Conservation (phyloP, 2,113 vertebrate genomes). For the Leuciscus idus region DNA sequence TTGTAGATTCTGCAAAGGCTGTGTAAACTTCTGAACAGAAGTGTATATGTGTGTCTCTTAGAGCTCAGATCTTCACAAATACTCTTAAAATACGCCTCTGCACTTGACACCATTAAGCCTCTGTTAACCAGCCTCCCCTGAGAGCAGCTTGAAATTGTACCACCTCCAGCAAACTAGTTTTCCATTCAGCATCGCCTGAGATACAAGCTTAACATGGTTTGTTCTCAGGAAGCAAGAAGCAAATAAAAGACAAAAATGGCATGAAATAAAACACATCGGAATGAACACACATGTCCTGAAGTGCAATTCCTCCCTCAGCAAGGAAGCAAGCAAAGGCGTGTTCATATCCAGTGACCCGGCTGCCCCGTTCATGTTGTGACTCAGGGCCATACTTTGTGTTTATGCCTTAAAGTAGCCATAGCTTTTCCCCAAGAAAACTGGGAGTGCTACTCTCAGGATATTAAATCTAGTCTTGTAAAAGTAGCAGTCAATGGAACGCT, state of each 20-base stretch:
- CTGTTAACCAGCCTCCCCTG: conserved; percentile 73
- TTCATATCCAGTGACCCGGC: conserved; percentile 51
- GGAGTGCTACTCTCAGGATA: conserved; percentile 31
- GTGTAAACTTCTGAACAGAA: conserved; percentile 21
- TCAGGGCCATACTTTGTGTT: conserved; percentile 41
- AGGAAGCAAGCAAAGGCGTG: conserved; percentile 38
- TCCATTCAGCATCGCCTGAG: conserved; percentile 64
- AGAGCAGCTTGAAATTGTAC: conserved; percentile 61
- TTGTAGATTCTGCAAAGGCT: conserved; percentile 11
- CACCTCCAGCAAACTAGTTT: conserved; percentile 56
- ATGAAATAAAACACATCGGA: conserved; percentile 66
- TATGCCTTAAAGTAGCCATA: conserved; percentile 42
- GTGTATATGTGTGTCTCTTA: conserved; percentile 33
- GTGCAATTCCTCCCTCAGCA: conserved; percentile 43
- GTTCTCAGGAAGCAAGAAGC: conserved; percentile 59
- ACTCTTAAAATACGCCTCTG: conserved; percentile 69
- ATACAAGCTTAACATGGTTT: conserved; percentile 39
- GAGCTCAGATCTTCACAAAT: conserved; percentile 52
- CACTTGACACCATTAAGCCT: conserved; percentile 76
- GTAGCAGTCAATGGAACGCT: neutral
- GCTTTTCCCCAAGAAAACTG: conserved; percentile 33
- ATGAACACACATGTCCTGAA: conserved; percentile 63
- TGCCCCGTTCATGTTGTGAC: conserved; percentile 48
- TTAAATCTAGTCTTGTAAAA: conserved; percentile 32
- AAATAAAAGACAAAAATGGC: conserved; percentile 64